These are phyloP conservation scores for Camptogramma bilineatum DNA, from an alignment of 2,888 invertebrate species.

Conservation along the genomic window DNA sequence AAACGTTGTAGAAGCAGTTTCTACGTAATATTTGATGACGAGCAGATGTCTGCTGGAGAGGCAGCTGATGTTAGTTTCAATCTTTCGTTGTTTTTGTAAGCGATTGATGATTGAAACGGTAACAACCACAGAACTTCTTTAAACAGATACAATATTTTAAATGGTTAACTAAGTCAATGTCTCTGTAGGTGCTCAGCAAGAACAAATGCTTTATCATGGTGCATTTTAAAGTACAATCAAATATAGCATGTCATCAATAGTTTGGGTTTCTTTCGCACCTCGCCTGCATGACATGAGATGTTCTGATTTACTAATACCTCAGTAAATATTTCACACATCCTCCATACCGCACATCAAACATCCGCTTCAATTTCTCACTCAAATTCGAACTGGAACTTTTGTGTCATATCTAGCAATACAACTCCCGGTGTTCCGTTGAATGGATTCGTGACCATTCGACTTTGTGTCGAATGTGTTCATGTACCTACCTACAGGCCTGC, in stretches of 20 bases:
- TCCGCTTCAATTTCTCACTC: constrained; percentile 39
- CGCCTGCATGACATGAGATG: constrained; percentile 12
- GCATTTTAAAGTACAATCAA: constrained; percentile 5
- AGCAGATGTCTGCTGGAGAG: constrained; percentile 48
- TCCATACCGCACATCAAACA: constrained; percentile 37
- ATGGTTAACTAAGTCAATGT: not conserved
- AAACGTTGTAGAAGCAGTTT: not conserved
- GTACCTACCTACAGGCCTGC: constrained; percentile 52
- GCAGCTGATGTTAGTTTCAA: constrained; percentile 46
- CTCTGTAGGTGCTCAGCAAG: not conserved
- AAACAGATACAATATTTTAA: not conserved
- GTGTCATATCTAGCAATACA: constrained; percentile 52
- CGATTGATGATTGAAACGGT: constrained; percentile 16
- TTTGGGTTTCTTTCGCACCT: not conserved
- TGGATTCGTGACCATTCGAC: constrained; percentile 64
- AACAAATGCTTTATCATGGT: not conserved
- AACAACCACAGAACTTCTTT: not conserved
- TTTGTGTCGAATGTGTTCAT: constrained; percentile 59
- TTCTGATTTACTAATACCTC: constrained; percentile 34
- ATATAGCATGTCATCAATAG: not conserved
- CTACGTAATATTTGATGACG: constrained; percentile 36
- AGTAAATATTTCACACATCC: constrained; percentile 42
- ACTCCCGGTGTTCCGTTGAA: constrained; percentile 58
- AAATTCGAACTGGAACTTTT: constrained; percentile 48
- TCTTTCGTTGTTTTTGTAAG: constrained; percentile 28